Percentiles rank a stretch among this genome's conserved stretches.
These are phyloP conservation scores for Rallus limicola DNA, from an alignment of 2,113 vertebrate species.

Conservation along the genomic window DNA sequence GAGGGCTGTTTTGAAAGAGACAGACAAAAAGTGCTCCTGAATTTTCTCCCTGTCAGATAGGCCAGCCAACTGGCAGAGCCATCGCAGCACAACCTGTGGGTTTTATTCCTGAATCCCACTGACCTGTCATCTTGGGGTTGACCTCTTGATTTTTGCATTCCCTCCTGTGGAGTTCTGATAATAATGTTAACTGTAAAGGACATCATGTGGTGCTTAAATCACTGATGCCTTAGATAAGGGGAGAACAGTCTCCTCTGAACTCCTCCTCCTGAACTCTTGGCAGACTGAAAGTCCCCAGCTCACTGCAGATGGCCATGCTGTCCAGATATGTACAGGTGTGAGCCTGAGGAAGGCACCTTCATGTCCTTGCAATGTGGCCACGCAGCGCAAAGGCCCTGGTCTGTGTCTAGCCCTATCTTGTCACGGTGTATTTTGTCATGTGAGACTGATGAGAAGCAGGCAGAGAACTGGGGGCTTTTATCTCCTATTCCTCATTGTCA, in stretches of 20 bases:
- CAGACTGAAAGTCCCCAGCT: not conserved
- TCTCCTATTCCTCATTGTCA: too few species aligned
- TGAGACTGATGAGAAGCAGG: not conserved
- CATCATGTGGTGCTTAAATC: not conserved
- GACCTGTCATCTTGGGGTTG: not conserved
- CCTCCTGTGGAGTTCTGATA: not conserved
- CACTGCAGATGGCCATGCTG: not conserved
- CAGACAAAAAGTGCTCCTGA: not conserved
- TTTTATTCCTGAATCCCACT: not conserved
- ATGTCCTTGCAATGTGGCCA: not conserved
- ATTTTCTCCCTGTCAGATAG: not conserved
- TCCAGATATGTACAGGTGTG: not conserved
- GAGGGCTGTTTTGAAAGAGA: not conserved
- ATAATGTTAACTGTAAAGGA: not conserved
- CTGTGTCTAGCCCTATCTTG: not conserved
- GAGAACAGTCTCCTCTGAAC: not conserved
- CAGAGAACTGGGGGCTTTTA: not conserved
- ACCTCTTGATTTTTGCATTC: not conserved
- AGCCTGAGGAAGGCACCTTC: not conserved
- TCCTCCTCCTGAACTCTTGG: not conserved
- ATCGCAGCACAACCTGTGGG: not conserved
- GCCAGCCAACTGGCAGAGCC: not conserved
- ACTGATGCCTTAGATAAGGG: not conserved
- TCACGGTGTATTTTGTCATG: not conserved
- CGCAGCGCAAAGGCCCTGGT: not conserved